Conservation (phyloP, 2,113 vertebrate species). For the Pomatorhinus ruficollis region DNA sequence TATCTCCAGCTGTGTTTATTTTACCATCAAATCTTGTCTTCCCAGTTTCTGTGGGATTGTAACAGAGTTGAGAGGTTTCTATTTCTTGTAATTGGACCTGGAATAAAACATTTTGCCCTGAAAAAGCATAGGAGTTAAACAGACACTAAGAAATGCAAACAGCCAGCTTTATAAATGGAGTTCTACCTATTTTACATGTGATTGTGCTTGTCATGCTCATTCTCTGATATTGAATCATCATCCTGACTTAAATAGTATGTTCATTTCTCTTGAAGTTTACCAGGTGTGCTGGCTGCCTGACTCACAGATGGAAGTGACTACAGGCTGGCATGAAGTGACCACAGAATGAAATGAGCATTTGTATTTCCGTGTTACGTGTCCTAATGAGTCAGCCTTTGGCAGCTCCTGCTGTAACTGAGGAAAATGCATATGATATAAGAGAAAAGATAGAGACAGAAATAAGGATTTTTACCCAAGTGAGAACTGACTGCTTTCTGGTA, state of each 20-base stretch:
- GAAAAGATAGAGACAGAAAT: background rate
- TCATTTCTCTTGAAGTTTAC: background rate
- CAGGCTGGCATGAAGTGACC: background rate
- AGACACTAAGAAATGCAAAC: background rate
- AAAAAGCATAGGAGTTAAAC: background rate
- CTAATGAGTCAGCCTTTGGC: background rate
- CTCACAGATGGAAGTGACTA: background rate
- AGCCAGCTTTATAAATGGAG: background rate
- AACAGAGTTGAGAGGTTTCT: background rate
- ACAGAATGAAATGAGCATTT: background rate
- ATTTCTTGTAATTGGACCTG: background rate
- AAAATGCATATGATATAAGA: background rate
- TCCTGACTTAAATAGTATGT: background rate
- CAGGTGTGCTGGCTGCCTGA: background rate
- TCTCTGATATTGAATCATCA: background rate
- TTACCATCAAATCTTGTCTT: background rate
- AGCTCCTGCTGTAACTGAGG: background rate
- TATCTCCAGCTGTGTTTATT: background rate
- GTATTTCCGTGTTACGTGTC: fast-evolving
- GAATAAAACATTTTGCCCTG: background rate
- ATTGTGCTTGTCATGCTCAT: background rate
- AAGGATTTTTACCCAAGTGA: background rate
- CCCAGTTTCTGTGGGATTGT: background rate
- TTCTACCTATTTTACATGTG: background rate
- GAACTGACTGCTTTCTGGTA: background rate